Evolutionary conservation across 23 tunicate species (phyloP).

Genomic region (Botrylloides violaceus): DNA sequence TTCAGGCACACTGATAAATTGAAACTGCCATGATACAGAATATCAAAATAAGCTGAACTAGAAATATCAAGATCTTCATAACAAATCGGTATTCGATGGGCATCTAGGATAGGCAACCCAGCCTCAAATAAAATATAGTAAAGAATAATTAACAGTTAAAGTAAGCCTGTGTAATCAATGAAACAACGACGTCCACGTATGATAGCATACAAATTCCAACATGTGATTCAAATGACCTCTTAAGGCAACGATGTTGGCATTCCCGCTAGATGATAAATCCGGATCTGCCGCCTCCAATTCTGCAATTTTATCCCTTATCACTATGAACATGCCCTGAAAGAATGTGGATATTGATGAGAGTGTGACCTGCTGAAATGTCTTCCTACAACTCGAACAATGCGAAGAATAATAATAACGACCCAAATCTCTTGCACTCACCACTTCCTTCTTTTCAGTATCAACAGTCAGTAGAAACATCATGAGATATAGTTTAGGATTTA

Average conservation of each 20-base stretch:
- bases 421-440: conserved; percentile 18
- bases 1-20: too few relatives aligned
- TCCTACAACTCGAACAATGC: too few relatives aligned
- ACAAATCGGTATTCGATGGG: too few relatives aligned
- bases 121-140: neutral
- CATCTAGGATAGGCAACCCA: too few relatives aligned
- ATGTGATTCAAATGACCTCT: conserved; percentile 3
- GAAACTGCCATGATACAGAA: too few relatives aligned
- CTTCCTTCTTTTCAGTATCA: conserved; percentile 2
- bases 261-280: conserved; percentile 7
- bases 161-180: neutral
- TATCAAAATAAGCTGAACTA: too few relatives aligned
- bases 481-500: conserved; percentile 21
- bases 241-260: neutral
- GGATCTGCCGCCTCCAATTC: conserved; percentile 20
- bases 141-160: neutral
- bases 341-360: too few relatives aligned
- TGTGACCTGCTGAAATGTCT: too few relatives aligned
- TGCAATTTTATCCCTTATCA: conserved; percentile 8
- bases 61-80: too few relatives aligned
- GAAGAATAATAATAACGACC: too few relatives aligned
- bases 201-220: conserved; percentile 5
- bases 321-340: conserved; percentile 27
- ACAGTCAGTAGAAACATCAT: conserved; percentile 14
- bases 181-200: conserved; percentile 13